Conservation (phyloP, 2,797 vertebrate species). For the Phylloscopus collybita region DNA sequence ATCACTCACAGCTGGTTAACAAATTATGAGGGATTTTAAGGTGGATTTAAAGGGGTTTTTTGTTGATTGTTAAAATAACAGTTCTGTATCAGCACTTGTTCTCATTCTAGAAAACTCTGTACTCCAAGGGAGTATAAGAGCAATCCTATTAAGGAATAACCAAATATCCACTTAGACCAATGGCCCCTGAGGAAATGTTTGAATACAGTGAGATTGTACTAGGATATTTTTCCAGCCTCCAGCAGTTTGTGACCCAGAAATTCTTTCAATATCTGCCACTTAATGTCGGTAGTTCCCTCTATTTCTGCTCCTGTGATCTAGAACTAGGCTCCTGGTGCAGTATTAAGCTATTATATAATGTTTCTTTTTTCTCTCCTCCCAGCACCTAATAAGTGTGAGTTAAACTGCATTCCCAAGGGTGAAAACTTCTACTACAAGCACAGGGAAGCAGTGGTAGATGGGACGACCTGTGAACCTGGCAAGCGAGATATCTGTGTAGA, state of each 20-base stretch:
- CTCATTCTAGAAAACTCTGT: neutral
- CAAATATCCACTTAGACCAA: neutral
- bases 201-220: neutral
- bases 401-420: conserved; percentile 96
- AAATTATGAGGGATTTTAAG: neutral
- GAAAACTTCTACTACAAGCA: conserved; percentile 96
- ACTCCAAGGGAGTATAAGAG: neutral
- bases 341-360: neutral
- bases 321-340: neutral
- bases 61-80: neutral
- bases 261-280: neutral
- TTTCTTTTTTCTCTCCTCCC: neutral
- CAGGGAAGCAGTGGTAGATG: conserved; percentile 85
- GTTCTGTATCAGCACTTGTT: neutral
- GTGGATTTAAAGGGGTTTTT: neutral
- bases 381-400: conserved; percentile 93
- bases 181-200: neutral
- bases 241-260: neutral
- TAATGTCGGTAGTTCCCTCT: neutral
- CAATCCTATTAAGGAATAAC: neutral
- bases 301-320: neutral
- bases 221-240: neutral
- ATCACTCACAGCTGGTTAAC: neutral
- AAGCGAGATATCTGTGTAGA: conserved; percentile 88
- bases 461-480: conserved; percentile 92